Evolutionary conservation across 1,140 invertebrate genomes (phyloP).

Genomic region (Saxidomus purpurata): DNA sequence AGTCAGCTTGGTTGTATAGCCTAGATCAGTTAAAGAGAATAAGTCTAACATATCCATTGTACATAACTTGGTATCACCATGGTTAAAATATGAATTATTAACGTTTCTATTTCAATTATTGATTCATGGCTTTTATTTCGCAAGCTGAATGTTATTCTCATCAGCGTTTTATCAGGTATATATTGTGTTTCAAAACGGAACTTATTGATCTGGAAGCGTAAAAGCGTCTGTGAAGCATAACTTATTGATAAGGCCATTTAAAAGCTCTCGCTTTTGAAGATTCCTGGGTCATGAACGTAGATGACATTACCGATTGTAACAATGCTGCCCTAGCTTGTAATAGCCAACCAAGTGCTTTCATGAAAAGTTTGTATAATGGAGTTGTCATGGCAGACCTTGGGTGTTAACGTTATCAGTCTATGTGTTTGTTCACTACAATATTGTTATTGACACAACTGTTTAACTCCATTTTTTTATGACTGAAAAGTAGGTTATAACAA

Average conservation of each 20-base stretch:
- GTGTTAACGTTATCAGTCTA: no score
- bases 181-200: conserved; percentile 10
- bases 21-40: no score
- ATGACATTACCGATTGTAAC: neutral
- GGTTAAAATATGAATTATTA: conserved; percentile 5
- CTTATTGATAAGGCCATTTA: neutral
- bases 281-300: neutral
- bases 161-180: neutral
- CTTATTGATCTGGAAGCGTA: neutral
- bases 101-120: neutral
- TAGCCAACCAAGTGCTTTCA: neutral
- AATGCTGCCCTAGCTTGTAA: neutral
- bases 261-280: neutral
- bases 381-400: no score
- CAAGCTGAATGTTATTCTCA: neutral
- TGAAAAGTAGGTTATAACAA: no score
- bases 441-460: no score
- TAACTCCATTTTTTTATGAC: no score
- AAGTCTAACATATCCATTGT: no score
- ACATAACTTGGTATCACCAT: neutral
- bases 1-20: no score
- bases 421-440: no score
- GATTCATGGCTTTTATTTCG: neutral
- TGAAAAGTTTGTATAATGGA: no score
- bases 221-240: conserved; percentile 12